Base-by-base conservation (phyloP, 2,797 vertebrate species). In the Antennarius maculatus region DNA sequence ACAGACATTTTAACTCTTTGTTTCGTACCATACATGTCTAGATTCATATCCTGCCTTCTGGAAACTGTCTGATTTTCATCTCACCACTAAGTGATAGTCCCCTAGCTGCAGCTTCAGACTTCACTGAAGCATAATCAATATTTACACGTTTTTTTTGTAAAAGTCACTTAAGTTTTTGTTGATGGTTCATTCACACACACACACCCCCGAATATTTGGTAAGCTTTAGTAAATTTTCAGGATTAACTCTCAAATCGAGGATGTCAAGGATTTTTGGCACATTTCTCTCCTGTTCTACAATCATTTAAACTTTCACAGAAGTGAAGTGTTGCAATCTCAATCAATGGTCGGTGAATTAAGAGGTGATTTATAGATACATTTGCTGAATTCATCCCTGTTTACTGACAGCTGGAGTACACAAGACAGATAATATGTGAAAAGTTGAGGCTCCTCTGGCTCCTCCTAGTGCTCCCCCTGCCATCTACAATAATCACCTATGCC, bases 31-130 rank as follows among this genome's bases (percentile, higher is more conserved):
- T 15, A 48, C 37, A 9, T 34, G 15, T 42, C 42, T 41, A 53
- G 45, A 67, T 54, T 55, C 8, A 57, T 61, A 16, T 57, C 9
- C 37, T 13, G 13, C 39, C 45, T 62, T 48, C 7, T 15, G 63
- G 52, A 49, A 65, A 51, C 43, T 13, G 14, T 28, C 41, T 41
- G 27, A 41, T 69, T 76, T 60, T 43, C 61, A 46, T 69, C 72
- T 51, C 49, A 61, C 37, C 13, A 7, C 29, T 7, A 28, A 28
- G 66, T 47, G 46, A 67, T 62, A 79, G 39, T 73, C 63, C 63
- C 71, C 74, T 43, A 59, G 52, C 70, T 45, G 16, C 27, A 2
- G 49, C 29, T 17, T 55, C 34, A 46, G 59, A 68, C 10, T 23
- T 59, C 29, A 13, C 45, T 42, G n/a, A 28, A 56, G 46, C 43